Conservation (phyloP, 2,888 invertebrate genomes). For the Dynastes grantii region DNA sequence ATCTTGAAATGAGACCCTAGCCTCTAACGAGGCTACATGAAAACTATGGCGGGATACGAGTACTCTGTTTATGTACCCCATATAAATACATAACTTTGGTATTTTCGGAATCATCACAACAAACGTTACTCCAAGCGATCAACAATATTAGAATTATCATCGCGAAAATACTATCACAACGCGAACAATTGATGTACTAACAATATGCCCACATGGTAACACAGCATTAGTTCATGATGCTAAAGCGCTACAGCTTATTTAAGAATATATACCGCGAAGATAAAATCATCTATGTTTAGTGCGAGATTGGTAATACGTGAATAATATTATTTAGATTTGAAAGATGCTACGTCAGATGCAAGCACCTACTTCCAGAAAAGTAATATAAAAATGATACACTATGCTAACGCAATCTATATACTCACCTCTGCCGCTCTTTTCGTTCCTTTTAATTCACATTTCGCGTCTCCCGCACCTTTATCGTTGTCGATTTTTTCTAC, state of each 20-base stretch:
- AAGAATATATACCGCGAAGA: slow-evolving; percentile 10
- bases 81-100: slow-evolving; percentile 25
- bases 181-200: slow-evolving; percentile 23
- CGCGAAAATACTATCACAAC: slow-evolving; percentile 1
- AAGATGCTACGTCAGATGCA: slow-evolving; percentile 50
- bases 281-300: slow-evolving; percentile 8
- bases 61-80: slow-evolving; percentile 51
- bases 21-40: slow-evolving; percentile 62
- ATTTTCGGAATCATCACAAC: slow-evolving; percentile 30
- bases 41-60: slow-evolving; percentile 54
- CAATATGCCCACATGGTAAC: slow-evolving; percentile 53
- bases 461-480: slow-evolving; percentile 81
- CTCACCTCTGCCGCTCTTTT: slow-evolving; percentile 92
- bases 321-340: slow-evolving; percentile 24
- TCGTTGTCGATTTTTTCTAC: slow-evolving; percentile 88
- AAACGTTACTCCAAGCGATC: background rate
- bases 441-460: slow-evolving; percentile 89
- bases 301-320: slow-evolving; percentile 8
- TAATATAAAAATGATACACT: slow-evolving; percentile 51
- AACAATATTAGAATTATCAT: slow-evolving; percentile 15
- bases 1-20: slow-evolving; percentile 63
- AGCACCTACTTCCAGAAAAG: slow-evolving; percentile 49
- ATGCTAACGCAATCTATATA: slow-evolving; percentile 59
- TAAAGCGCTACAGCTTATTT: slow-evolving; percentile 34
- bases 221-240: slow-evolving; percentile 40